Evolutionary conservation across 1,140 invertebrate species (phyloP).

Genomic region (Grapholita molesta): DNA sequence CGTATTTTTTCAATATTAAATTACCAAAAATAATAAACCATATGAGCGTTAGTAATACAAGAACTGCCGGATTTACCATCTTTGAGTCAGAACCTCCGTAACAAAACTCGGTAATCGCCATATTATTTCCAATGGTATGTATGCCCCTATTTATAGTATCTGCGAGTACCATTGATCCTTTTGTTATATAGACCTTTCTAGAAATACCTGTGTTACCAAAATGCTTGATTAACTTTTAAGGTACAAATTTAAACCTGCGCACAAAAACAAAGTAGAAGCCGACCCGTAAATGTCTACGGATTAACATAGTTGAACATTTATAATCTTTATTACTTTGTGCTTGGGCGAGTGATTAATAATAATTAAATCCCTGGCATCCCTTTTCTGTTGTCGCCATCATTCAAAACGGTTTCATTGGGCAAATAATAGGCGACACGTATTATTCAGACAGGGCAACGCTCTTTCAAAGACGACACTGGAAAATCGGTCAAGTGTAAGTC

Average conservation of each 20-base stretch:
- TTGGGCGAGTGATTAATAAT: conserved; percentile 31
- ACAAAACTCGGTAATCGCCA: too few species aligned
- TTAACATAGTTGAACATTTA: conserved; percentile 20
- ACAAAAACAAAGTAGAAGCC: neutral
- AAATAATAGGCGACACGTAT: neutral
- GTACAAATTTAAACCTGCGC: neutral
- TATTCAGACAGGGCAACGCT: neutral
- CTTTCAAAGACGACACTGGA: neutral
- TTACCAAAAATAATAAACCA: too few species aligned
- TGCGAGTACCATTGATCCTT: too few species aligned
- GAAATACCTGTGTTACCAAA: neutral
- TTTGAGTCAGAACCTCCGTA: too few species aligned
- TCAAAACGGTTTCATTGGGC: neutral
- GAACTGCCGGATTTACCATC: too few species aligned
- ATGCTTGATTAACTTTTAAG: neutral
- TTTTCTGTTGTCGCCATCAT: conserved; percentile 19
- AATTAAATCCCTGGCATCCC: conserved; percentile 26
- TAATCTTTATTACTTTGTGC: conserved; percentile 22
- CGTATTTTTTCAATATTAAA: too few species aligned
- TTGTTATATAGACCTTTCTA: neutral
- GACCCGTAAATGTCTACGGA: conserved; percentile 16
- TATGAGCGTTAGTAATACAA: too few species aligned
- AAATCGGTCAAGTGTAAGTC: neutral
- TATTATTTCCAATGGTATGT: too few species aligned
- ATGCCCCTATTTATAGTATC: too few species aligned